Evolutionary conservation across 2,888 invertebrate species (phyloP).

Genomic region (Bibio marci): DNA sequence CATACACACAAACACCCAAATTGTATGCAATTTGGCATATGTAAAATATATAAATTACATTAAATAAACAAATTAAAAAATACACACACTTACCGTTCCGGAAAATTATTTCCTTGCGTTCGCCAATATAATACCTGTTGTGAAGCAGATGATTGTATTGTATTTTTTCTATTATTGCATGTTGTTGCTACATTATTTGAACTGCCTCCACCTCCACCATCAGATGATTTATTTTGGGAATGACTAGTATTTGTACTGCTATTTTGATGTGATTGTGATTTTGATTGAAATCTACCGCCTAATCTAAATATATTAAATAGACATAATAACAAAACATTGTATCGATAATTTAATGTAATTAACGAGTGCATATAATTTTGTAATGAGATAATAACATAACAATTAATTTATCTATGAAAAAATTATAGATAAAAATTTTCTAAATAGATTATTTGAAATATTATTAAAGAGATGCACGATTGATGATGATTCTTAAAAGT

Average conservation of each 20-base stretch:
- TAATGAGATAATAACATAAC: too few species aligned
- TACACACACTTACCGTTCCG: slow-evolving; percentile 14
- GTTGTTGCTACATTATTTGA: not conserved
- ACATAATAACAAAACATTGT: not conserved
- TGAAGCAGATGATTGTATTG: slow-evolving; percentile 15
- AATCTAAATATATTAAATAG: slow-evolving; percentile 16
- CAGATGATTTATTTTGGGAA: not conserved
- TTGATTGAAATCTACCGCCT: slow-evolving; percentile 21
- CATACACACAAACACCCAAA: too few species aligned
- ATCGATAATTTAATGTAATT: too few species aligned
- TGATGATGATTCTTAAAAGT: too few species aligned
- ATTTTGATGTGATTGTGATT: not conserved
- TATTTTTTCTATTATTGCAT: not conserved
- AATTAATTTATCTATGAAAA: too few species aligned
- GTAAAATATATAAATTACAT: too few species aligned
- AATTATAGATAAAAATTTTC: too few species aligned
- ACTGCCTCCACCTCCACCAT: not conserved
- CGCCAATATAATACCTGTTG: slow-evolving; percentile 15
- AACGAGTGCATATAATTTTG: too few species aligned
- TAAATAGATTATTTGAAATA: too few species aligned
- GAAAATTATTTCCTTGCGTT: slow-evolving; percentile 11
- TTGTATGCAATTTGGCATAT: too few species aligned
- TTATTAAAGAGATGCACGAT: too few species aligned
- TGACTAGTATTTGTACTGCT: not conserved
- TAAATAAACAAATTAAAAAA: too few species aligned